Conservation (phyloP, 2,113 vertebrate genomes). For the Polypterus senegalus region DNA sequence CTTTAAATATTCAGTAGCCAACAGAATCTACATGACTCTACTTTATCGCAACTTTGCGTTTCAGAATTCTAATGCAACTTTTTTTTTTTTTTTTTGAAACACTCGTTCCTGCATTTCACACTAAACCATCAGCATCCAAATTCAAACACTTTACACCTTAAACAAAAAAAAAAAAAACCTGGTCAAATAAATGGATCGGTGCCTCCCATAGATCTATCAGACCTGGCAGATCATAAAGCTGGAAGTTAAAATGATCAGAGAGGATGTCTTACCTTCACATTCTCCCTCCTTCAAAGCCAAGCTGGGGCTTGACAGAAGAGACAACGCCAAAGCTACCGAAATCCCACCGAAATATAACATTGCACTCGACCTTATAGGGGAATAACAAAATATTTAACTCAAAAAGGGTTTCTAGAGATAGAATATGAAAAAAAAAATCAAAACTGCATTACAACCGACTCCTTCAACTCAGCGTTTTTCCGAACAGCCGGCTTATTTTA, state of each 20-base stretch:
- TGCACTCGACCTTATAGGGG: slow-evolving; percentile 13
- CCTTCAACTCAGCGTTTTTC: neutral
- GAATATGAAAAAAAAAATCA: neutral
- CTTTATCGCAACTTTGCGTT: too few species aligned
- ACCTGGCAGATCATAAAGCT: neutral
- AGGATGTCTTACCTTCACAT: slow-evolving; percentile 67
- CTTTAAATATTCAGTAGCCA: too few species aligned
- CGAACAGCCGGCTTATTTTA: too few species aligned
- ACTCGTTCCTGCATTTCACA: too few species aligned
- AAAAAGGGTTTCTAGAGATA: neutral
- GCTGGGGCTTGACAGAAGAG: slow-evolving; percentile 42
- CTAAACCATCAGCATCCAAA: too few species aligned
- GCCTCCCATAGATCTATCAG: neutral
- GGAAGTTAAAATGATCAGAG: slow-evolving; percentile 6
- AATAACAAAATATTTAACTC: neutral
- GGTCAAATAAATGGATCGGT: neutral
- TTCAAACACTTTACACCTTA: neutral
- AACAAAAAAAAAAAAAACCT: neutral
- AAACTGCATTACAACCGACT: neutral
- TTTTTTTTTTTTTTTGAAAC: too few species aligned
- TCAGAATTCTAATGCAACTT: too few species aligned
- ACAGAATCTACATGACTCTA: too few species aligned
- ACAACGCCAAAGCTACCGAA: slow-evolving; percentile 60
- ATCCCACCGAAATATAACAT: slow-evolving; percentile 63
- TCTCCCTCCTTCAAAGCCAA: slow-evolving; percentile 65